A percentile compares a stretch with the other conserved stretches of the same genome.
phyloP scores from a whole-genome alignment of 1,140 invertebrate genomes.

The Drosophila paulistorum region DNA sequence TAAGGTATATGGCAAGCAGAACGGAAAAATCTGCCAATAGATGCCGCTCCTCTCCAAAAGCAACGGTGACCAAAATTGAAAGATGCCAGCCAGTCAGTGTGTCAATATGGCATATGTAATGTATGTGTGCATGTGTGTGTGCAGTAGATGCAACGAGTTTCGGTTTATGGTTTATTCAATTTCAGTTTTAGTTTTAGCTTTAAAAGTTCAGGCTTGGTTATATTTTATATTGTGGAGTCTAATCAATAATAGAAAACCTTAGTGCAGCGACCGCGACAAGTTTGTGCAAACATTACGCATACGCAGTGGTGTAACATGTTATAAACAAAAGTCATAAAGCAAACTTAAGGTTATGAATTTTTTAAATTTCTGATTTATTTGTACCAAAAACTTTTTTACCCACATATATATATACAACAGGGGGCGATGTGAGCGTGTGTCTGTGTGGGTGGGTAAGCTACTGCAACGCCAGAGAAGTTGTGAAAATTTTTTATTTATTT shows the following conservation, averaged over 20 bases:
- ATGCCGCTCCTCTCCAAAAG: neutral
- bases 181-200: neutral
- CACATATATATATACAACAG: constrained; percentile 7
- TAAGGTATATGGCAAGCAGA: constrained; percentile 51
- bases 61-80: constrained; percentile 46
- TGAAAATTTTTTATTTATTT: constrained; percentile 28
- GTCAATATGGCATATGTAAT: constrained; percentile 21
- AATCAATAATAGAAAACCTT: constrained; percentile 19
- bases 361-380: constrained; percentile 79
- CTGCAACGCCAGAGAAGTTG: constrained; percentile 43
- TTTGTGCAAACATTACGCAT: constrained; percentile 61
- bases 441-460: constrained; percentile 22
- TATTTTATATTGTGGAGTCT: neutral
- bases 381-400: constrained; percentile 57
- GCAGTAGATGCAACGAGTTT: neutral
- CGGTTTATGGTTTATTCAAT: neutral
- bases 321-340: constrained; percentile 75
- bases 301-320: constrained; percentile 59
- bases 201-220: neutral
- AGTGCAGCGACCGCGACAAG: constrained; percentile 48
- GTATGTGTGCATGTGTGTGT: neutral
- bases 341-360: constrained; percentile 80
- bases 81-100: constrained; percentile 33
- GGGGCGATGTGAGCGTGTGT: neutral
- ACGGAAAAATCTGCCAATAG: neutral